Evolutionary conservation across 2,113 vertebrate species (phyloP), one percentile per base, ranked within the genome.

Genomic region (Chamaetylas fuelleborni): DNA sequence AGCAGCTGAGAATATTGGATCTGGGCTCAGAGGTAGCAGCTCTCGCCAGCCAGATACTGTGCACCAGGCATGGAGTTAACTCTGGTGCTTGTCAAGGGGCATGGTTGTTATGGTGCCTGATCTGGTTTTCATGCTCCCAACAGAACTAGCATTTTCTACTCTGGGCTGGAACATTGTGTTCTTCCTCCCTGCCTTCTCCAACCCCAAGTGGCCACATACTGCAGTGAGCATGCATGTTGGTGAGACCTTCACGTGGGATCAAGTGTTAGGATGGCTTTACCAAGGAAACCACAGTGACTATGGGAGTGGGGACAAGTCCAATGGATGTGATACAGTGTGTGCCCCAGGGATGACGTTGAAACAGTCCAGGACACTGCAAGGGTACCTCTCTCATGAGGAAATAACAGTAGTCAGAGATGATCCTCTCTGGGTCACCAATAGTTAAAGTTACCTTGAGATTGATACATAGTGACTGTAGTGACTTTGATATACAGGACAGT

Each of bases 171-270:
- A 65, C 6, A 12, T 7, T n/a, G 10, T 33, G 14, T 38, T 72
- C 47, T 60, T 81, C 38, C 12, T 83, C 47, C 14, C n/a, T 34
- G 26, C 40, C 57, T 80, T 69, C 58, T 40, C 54, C 72, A 82
- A 1, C n/a, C 6, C 5, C 1, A 10, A 47, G 8, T 28, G 50
- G 56, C 28, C 9, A 36, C 22, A 31, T 50, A 34, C 28, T 57
- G 38, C 28, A 66, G 33, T 0, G 0, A 1, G 2, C 2, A 0
- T 66, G 29, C 24, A 4, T 42, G 12, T 5, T 50, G 23, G 23
- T 23, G 43, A 33, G 26, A 57, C 34, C 48, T 34, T 53, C 0
- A 1, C 0, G 0, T 23, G 45, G 48, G 25, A 85, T 23, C 20
- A 51, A 54, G 48, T 6, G 14, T 43, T 67, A 43, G 53, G 66